Evolutionary conservation across 2,797 vertebrate genomes (phyloP), one percentile per base, ranked within the genome.

Genomic region (Clarias fuscus): DNA sequence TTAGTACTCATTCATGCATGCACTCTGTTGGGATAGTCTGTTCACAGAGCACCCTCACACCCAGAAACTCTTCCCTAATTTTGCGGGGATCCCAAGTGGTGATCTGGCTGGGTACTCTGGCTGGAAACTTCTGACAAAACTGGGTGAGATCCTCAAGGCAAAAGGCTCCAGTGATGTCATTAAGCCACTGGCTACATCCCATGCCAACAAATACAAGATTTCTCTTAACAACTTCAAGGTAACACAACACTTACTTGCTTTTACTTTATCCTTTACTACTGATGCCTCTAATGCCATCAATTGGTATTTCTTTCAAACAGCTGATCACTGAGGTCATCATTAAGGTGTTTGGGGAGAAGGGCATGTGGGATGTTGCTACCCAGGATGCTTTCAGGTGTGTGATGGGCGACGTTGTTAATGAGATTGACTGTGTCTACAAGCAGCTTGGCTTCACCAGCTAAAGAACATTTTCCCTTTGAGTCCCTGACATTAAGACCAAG

Each of bases 121-220:
- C 4, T 37, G 37, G 37, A 1, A 96, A 94, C 0, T 98, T 87
- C 93, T 98, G 89, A 96, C 93, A 5, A 97, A 97, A 1, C 93
- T 99, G 27, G 96, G 94, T 0, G 96, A 96, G 78, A 95, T 98
- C 90, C 91, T 98, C 90, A 97, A 95, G 86, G 96, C 95, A 71
- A 97, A 93, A 91, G 97, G 97, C 20, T 37, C 37, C 90, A 94
- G 30, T 7, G 73, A 92, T 0, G 92, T 97, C 91, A 84, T 98
- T 79, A 95, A 96, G 86, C 96, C 97, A 0, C 58, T 99, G 93
- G 95, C 97, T 65, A 93, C 91, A 85, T 95, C 70, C 6, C 98
- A 98, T 0, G 97, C 97, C 68, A 96, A 91, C 7, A 95, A 93
- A 77, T 97, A 98, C 93, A 98, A 97, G 94, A 95, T 98, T 72